Evolutionary conservation across 2,113 vertebrate species (phyloP), one percentile per base, ranked within the genome.

Genomic region (Dromaius novaehollandiae): DNA sequence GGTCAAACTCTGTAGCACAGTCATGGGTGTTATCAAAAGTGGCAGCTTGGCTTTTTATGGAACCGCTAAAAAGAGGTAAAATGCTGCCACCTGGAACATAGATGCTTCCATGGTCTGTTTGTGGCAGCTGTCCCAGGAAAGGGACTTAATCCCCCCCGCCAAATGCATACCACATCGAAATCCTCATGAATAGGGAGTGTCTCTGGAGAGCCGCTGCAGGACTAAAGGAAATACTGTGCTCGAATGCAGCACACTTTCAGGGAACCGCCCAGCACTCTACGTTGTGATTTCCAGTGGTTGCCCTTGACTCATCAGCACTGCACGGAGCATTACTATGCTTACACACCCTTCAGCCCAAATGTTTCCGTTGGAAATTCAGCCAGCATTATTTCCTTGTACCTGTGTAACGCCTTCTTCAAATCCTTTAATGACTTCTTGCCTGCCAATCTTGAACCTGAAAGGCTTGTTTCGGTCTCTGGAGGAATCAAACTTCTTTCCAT

Each of bases 401-500:
- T 99, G 99, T 97, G 98, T 98, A 75, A 99, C 98, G 44, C 99
- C 99, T 97, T 99, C 99, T 94, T 99, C 99, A 98, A 99, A 99
- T 91, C 99, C 99, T 95, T 99, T 99, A 95, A 99, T 99, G 96
- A 99, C 99, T 98, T 99, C 99, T 96, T 98, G 98, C 66, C 98
- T 98, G 93, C 99, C 99, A 25, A 99, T 99, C 98, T 99, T 99
- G 98, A 99, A 99, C 96, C 99, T 99, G 96, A 99, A 99, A 88
- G 99, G 99, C 92, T 99, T 99, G 98, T 99, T 99, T 98, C 99
- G 98, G 98, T 99, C 99, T 98, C 99, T 98, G 85, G 99, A 99
- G 24, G 99, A 99, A 98, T 99, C 99, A 46, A 99, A 99, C 98
- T 99, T 99, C 98, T 99, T 99, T 61, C 99, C 99, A 9, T 99